phyloP scores from a whole-genome alignment of 2,113 vertebrate species.

The Thamnophis sirtalis region DNA sequence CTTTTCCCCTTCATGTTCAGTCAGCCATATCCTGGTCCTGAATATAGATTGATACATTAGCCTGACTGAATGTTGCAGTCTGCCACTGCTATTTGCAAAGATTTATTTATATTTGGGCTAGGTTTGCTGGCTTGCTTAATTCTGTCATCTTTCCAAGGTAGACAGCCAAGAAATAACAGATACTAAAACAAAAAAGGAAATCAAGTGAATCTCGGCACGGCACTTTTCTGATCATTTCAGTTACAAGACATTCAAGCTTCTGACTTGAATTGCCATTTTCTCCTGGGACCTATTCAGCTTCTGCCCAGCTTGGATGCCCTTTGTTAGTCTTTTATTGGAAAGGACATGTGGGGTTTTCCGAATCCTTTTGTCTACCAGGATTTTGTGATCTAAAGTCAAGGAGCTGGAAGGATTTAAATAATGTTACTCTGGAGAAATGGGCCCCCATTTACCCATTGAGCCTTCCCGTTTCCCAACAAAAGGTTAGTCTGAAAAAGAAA shows the following conservation, averaged over 20 bases:
- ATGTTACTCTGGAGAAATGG: neutral
- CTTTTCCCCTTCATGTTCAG: slow-evolving; percentile 12
- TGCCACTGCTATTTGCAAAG: slow-evolving; percentile 9
- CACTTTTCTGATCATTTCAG: neutral
- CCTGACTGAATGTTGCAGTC: slow-evolving; percentile 16
- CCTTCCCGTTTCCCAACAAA: neutral
- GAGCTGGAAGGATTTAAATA: neutral
- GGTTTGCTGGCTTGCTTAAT: slow-evolving; percentile 14
- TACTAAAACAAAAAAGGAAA: slow-evolving; percentile 6
- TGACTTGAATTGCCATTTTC: neutral
- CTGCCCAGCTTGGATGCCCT: neutral
- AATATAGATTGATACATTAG: slow-evolving; percentile 32
- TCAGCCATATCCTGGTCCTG: slow-evolving; percentile 8
- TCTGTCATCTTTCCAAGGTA: slow-evolving; percentile 18
- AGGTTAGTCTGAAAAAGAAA: neutral
- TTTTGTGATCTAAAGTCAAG: neutral
- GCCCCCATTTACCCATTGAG: neutral
- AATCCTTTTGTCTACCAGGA: neutral
- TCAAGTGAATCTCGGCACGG: neutral
- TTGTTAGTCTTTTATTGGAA: neutral
- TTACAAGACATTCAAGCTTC: neutral
- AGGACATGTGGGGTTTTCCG: neutral
- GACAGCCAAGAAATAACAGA: slow-evolving; percentile 12
- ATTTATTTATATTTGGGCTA: slow-evolving; percentile 17
- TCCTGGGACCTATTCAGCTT: neutral